Percentiles rank a stretch among this genome's conserved stretches.
phyloP scores from a whole-genome alignment of 2,113 vertebrate genomes.

The Progne subis region DNA sequence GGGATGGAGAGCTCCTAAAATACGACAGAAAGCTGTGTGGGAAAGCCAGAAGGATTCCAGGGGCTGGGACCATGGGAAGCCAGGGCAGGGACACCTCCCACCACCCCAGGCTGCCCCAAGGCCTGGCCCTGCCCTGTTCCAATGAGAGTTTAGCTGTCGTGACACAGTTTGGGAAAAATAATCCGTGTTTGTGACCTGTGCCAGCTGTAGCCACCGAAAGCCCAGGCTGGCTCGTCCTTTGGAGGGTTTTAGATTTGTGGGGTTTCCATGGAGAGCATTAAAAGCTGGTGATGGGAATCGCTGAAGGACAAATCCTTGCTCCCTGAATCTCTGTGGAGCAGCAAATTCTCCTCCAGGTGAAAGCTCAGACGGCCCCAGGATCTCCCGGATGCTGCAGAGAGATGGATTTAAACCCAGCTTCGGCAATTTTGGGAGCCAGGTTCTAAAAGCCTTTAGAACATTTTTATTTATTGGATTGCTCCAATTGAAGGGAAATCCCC shows the following conservation, averaged over 20 bases:
- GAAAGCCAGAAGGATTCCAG: neutral
- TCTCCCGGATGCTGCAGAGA: neutral
- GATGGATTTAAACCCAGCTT: neutral
- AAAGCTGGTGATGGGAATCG: neutral
- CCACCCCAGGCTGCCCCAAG: neutral
- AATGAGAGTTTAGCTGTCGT: neutral
- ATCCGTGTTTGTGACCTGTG: neutral
- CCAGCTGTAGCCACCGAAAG: neutral
- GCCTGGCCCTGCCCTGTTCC: neutral
- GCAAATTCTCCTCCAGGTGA: neutral
- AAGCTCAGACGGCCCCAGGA: neutral
- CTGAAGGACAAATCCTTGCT: neutral
- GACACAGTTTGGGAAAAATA: neutral
- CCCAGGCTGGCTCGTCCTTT: neutral
- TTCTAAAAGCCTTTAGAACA: neutral
- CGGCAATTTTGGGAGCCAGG: neutral
- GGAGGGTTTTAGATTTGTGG: no score
- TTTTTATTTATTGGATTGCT: neutral
- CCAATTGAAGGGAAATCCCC: neutral
- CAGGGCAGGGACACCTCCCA: neutral
- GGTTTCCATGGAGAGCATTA: neutral
- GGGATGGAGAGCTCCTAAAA: neutral
- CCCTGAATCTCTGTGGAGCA: neutral
- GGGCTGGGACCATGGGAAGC: neutral
- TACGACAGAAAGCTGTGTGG: neutral